These are phyloP conservation scores for Pocillopora grandis DNA, from an alignment of 92 coral and sea anemone genomes.

Conservation along the genomic window DNA sequence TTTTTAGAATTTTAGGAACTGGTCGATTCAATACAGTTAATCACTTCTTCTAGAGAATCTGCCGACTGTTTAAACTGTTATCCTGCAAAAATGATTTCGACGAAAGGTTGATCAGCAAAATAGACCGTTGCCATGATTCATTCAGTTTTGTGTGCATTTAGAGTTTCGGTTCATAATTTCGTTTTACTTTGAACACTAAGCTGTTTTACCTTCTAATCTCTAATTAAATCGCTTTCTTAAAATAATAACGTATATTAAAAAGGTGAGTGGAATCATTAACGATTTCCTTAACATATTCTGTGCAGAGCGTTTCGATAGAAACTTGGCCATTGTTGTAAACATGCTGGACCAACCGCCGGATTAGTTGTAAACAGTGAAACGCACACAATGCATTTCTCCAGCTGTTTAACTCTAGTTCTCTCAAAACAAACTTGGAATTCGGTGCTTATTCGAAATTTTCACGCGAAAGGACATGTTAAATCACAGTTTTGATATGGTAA, in stretches of 20 bases:
- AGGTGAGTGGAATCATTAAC: neutral
- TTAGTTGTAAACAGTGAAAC: neutral
- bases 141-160: neutral
- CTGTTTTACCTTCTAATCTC: neutral
- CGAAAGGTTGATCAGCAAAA: neutral
- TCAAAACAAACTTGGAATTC: neutral
- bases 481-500: neutral
- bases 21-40: too few relatives aligned
- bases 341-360: constrained; percentile 21
- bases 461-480: neutral
- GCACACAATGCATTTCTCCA: constrained; percentile 8
- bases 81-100: too few relatives aligned
- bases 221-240: neutral
- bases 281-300: neutral
- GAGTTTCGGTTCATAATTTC: neutral
- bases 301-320: constrained; percentile 12
- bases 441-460: neutral
- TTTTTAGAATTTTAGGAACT: too few relatives aligned
- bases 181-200: neutral
- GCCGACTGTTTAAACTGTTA: too few relatives aligned
- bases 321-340: constrained; percentile 15
- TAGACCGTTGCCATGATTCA: neutral
- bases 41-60: too few relatives aligned
- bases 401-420: constrained; percentile 11
- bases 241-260: neutral